Conservation (phyloP, 1,140 invertebrate genomes). For the Zaprionus camerounensis region DNA sequence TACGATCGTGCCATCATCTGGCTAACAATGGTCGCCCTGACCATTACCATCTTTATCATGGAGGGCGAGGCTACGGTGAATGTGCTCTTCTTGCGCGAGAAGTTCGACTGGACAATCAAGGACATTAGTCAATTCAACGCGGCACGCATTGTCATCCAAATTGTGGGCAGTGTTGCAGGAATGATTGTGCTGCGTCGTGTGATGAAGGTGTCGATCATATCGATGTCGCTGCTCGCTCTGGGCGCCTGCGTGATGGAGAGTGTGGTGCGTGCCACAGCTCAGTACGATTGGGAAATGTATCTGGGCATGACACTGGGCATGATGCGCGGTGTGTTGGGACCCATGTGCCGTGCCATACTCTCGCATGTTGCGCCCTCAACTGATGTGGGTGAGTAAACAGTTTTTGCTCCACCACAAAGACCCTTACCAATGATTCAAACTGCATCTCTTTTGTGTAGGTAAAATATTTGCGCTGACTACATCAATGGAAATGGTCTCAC, state of each 20-base stretch:
- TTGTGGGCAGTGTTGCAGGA: slow-evolving; percentile 85
- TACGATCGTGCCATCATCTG: slow-evolving; percentile 87
- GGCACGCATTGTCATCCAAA: slow-evolving; percentile 84
- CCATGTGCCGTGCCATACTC: slow-evolving; percentile 87
- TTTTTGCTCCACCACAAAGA: background rate
- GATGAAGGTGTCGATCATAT: slow-evolving; percentile 69
- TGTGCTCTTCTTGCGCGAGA: slow-evolving; percentile 87
- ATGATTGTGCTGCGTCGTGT: slow-evolving; percentile 85
- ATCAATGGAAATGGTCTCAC: slow-evolving; percentile 87
- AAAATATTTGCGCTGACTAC: slow-evolving; percentile 88
- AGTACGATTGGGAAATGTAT: slow-evolving; percentile 88
- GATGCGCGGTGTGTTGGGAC: slow-evolving; percentile 86
- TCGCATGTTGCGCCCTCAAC: slow-evolving; percentile 87
- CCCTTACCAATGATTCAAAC: background rate
- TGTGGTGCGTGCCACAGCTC: slow-evolving; percentile 86
- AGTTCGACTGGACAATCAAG: slow-evolving; percentile 88
- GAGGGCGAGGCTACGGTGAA: slow-evolving; percentile 85
- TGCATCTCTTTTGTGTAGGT: slow-evolving; percentile 70
- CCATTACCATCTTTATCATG: slow-evolving; percentile 86
- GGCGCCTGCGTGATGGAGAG: slow-evolving; percentile 84
- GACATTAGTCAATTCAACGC: slow-evolving; percentile 86
- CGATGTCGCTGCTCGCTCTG: slow-evolving; percentile 69
- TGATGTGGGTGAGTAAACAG: slow-evolving; percentile 87
- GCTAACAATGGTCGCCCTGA: slow-evolving; percentile 86
- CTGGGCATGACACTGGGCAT: slow-evolving; percentile 84